Base-by-base conservation (phyloP, 2,888 invertebrate genomes). In the Drosophila ochracea region DNA sequence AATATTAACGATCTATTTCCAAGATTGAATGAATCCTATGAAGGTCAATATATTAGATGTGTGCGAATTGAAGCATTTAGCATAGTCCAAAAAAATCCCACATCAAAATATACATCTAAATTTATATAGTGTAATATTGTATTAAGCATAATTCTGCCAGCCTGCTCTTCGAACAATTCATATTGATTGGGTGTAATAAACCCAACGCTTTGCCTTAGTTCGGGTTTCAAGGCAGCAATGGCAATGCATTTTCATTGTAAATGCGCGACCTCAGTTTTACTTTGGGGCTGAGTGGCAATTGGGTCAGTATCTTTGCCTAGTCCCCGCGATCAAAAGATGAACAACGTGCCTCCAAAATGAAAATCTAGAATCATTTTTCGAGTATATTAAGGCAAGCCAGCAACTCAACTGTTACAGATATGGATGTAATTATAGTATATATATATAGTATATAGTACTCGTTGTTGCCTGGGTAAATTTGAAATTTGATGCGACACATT, bases 401-500 rank as follows among this genome's bases (percentile, higher is more conserved):
- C 37, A 67, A 16, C 67, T 50, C 75, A 49, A 59, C 49, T 43
- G 21, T 31, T 55, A 25, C 13, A 25, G 10, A 41, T 21, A 43
- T 43, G 21, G 21, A 43, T 11, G 43, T 43, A 43, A 10, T 10
- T 41, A 41, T n/a, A 41, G 41, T 31, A 31, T 31, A 31, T 41
- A 21, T 43, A n/a, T 37, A 47, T 35, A 54, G n/a, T 47, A 31
- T 50, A 53, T 43, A 30, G 41, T 58, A 21, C 25, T 31, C 31
- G 35, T 39, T 54, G 52, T 54, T 13, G 55, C 37, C 41, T 49
- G 16, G 25, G 54, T 50, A 66, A 63, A 81, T 47, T 47, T 90
- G 72, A 62, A 76, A 85, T 85, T 78, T 76, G 76, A 84, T 73
- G 74, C 88, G 90, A 87, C 82, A 91, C 81, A 89, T 88, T 89